Evolutionary conservation across 2,113 vertebrate species (phyloP).

Genomic region (Nothobranchius furzeri): DNA sequence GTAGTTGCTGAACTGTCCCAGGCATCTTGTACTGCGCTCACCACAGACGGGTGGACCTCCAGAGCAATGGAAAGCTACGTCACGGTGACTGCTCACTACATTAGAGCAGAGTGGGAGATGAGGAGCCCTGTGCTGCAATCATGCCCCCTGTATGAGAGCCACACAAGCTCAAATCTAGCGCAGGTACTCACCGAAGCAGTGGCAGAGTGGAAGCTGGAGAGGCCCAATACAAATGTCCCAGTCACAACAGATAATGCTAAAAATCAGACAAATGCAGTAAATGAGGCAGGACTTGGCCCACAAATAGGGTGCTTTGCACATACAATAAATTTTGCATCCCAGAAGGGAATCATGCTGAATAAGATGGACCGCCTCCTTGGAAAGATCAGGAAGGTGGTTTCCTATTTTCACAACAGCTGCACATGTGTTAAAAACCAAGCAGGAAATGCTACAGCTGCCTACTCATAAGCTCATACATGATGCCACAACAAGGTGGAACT

Average conservation of each 20-base stretch:
- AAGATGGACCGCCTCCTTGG: no score
- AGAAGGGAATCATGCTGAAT: not conserved
- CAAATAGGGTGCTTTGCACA: no score
- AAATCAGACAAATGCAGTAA: not conserved
- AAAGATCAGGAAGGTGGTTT: no score
- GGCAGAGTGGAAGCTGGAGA: not conserved
- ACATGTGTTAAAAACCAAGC: no score
- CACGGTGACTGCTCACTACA: no score
- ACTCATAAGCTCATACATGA: no score
- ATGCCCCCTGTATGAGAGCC: conserved; percentile 3
- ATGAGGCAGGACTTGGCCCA: not conserved
- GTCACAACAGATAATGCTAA: not conserved
- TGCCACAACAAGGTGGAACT: no score
- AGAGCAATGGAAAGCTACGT: no score
- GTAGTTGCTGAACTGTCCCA: not conserved
- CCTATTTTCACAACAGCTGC: no score
- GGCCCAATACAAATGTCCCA: not conserved
- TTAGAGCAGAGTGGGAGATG: not conserved
- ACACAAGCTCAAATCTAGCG: not conserved
- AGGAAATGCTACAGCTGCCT: no score
- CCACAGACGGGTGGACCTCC: no score
- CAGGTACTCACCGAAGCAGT: not conserved
- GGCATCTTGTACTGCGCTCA: not conserved
- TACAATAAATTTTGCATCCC: not conserved
- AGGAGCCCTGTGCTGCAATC: not conserved